phyloP scores from a whole-genome alignment of 2,888 invertebrate genomes.

The Drosophila glabriapex region DNA sequence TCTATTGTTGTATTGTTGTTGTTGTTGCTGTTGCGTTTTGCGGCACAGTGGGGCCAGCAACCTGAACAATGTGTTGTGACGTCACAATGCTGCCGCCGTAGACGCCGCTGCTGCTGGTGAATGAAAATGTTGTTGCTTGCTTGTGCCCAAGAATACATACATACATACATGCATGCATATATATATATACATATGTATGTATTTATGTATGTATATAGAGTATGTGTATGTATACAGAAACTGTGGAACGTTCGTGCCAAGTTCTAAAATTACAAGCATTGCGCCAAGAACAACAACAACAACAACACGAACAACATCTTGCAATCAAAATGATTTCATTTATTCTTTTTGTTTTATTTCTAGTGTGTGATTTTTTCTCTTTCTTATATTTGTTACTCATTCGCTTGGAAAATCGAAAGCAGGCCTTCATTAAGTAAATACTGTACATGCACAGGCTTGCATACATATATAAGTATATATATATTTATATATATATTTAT shows the following conservation, averaged over 20 bases:
- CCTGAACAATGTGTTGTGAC: slow-evolving; percentile 60
- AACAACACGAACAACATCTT: slow-evolving; percentile 13
- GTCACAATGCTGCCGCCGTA: slow-evolving; percentile 35
- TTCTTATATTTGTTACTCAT: slow-evolving; percentile 45
- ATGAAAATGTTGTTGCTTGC: slow-evolving; percentile 54
- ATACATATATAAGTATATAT: background rate
- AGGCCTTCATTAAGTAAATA: slow-evolving; percentile 42
- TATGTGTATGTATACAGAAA: slow-evolving; percentile 29
- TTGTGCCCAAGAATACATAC: slow-evolving; percentile 33
- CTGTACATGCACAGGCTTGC: slow-evolving; percentile 3
- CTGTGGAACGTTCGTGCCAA: slow-evolving; percentile 63
- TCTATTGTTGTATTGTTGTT: slow-evolving; percentile 22
- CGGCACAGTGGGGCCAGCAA: slow-evolving; percentile 73
- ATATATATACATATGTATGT: background rate
- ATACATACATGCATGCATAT: background rate
- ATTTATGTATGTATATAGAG: background rate
- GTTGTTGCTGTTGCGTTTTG: slow-evolving; percentile 17
- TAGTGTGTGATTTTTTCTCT: slow-evolving; percentile 3
- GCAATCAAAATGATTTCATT: slow-evolving; percentile 55
- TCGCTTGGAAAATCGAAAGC: slow-evolving; percentile 65
- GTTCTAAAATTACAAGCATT: slow-evolving; percentile 75
- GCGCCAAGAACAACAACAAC: slow-evolving; percentile 36
- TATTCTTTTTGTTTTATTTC: slow-evolving; percentile 7
- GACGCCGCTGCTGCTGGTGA: slow-evolving; percentile 35
- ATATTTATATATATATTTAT: background rate